phyloP scores from a whole-genome alignment of 2,113 vertebrate species.

The Lepisosteus osseus region DNA sequence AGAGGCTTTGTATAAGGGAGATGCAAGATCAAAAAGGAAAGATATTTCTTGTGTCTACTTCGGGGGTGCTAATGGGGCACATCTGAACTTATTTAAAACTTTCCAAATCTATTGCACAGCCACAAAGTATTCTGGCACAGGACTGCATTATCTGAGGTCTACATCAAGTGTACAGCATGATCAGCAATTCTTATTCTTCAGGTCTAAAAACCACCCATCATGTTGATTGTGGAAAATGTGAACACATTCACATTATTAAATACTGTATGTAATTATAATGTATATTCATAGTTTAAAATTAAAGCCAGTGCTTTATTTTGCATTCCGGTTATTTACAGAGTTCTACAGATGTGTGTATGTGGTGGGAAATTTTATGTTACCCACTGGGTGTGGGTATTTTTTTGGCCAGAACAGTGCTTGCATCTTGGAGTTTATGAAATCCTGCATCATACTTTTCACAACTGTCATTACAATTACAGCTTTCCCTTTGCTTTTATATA shows the following conservation, averaged over 20 bases:
- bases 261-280: neutral
- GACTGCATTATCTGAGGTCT: no score
- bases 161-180: no score
- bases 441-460: conserved; percentile 21
- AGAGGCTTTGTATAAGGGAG: no score
- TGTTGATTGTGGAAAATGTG: conserved; percentile 19
- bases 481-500: conserved; percentile 10
- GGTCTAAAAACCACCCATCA: conserved; percentile 12
- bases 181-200: no score
- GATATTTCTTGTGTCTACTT: no score
- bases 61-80: no score
- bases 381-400: conserved; percentile 14
- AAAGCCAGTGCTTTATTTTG: conserved; percentile 16
- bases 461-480: conserved; percentile 27
- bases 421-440: conserved; percentile 22
- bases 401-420: neutral
- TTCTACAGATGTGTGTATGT: no score
- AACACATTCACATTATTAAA: conserved; percentile 5
- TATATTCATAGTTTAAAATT: neutral
- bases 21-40: no score
- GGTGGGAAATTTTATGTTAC: conserved; percentile 13
- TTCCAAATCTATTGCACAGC: no score
- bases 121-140: no score
- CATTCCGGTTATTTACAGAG: conserved; percentile 7
- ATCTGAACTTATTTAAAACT: no score